These are phyloP conservation scores for Temnothorax unifasciatus DNA, from an alignment of 2,888 invertebrate genomes.

Conservation along the genomic window DNA sequence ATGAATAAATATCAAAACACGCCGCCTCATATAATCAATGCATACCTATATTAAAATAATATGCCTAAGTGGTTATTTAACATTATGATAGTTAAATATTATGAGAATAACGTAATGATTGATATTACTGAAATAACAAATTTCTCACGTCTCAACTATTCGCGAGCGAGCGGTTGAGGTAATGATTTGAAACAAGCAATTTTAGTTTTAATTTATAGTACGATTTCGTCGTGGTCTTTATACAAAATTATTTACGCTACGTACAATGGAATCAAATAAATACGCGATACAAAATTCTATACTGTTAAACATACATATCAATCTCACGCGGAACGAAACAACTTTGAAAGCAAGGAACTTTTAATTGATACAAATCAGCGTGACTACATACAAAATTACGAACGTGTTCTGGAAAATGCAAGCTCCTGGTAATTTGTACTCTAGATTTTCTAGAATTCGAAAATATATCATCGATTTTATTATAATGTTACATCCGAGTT, in stretches of 20 bases:
- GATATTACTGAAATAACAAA: not conserved
- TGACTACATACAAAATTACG: not conserved
- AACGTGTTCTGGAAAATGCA: not conserved
- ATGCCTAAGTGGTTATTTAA: not conserved
- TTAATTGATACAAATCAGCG: not conserved
- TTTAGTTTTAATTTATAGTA: not conserved
- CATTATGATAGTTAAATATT: not conserved
- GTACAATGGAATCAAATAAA: not conserved
- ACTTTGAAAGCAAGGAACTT: not conserved
- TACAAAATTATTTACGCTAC: not conserved
- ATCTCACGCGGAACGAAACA: not conserved
- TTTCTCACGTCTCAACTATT: slow-evolving; percentile 5
- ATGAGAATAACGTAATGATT: not conserved
- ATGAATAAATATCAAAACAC: not conserved
- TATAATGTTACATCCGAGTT: not conserved
- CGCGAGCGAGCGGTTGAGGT: not conserved
- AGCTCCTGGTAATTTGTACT: not conserved
- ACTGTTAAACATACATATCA: not conserved
- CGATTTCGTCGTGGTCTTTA: not conserved
- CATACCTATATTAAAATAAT: not conserved
- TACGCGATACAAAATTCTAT: not conserved
- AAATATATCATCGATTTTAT: not conserved
- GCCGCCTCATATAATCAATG: not conserved
- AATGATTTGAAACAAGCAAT: not conserved
- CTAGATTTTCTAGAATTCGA: not conserved